Percentiles rank a stretch among this genome's conserved stretches.
Evolutionary conservation across 2,797 vertebrate species (phyloP).

Genomic region (Knipowitschia caucasica): DNA sequence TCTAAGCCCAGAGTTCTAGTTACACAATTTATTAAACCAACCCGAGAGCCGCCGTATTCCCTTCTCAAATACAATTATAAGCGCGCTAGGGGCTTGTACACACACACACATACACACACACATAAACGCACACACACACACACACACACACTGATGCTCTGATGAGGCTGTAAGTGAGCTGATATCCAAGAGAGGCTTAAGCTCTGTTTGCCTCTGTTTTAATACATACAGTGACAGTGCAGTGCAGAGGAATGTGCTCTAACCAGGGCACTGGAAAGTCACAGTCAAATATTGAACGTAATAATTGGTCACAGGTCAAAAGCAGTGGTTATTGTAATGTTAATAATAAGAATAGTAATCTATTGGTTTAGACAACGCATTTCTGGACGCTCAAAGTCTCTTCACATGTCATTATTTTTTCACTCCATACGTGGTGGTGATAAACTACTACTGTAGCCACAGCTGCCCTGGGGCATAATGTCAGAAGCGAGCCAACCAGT

Average conservation of each 20-base stretch:
- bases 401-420: too few species aligned
- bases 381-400: too few species aligned
- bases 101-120: conserved; percentile 7
- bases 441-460: too few species aligned
- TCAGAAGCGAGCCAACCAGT: too few species aligned
- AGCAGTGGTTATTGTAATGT: too few species aligned
- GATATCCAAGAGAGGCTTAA: background rate
- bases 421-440: too few species aligned
- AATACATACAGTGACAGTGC: background rate
- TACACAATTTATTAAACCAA: conserved; percentile 18
- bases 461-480: too few species aligned
- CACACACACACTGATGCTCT: too few species aligned
- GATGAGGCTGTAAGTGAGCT: background rate
- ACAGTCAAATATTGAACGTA: background rate
- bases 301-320: background rate
- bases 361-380: too few species aligned
- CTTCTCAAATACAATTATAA: conserved; percentile 17
- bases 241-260: background rate
- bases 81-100: conserved; percentile 9
- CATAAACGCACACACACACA: too few species aligned
- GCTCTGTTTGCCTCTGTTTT: background rate
- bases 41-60: conserved; percentile 20
- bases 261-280: background rate
- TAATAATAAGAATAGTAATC: too few species aligned
- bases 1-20: conserved; percentile 12